Percentiles rank a stretch among this genome's conserved stretches.
These are phyloP conservation scores for Aphidius colemani DNA, from an alignment of 2,888 invertebrate species.

Conservation along the genomic window DNA sequence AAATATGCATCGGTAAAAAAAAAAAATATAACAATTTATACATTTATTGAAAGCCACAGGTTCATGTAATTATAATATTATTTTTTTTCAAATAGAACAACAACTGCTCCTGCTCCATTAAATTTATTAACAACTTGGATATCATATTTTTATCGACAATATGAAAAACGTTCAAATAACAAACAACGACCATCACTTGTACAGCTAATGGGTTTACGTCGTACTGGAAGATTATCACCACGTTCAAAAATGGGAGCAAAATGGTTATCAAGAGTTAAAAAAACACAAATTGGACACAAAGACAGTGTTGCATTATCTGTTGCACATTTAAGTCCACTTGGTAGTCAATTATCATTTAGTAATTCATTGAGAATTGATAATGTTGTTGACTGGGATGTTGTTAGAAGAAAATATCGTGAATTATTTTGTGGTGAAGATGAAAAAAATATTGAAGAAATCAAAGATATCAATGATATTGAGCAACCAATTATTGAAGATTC, in stretches of 20 bases:
- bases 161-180: constrained; percentile 73
- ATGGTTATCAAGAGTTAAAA: constrained; percentile 86
- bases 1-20: constrained; percentile 81
- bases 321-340: constrained; percentile 80
- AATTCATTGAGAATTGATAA: constrained; percentile 80
- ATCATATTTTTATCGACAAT: constrained; percentile 80
- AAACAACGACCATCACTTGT: constrained; percentile 83
- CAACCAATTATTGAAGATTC: constrained; percentile 38
- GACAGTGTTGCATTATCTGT: constrained; percentile 79
- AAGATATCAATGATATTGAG: constrained; percentile 37
- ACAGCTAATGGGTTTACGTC: constrained; percentile 78
- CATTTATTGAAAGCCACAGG: too few species aligned
- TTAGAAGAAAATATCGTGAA: constrained; percentile 85
- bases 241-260: constrained; percentile 86
- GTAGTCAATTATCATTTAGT: constrained; percentile 79
- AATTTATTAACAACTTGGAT: constrained; percentile 96
- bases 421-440: constrained; percentile 70
- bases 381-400: constrained; percentile 89
- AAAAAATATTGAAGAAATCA: constrained; percentile 42
- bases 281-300: constrained; percentile 81
- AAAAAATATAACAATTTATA: too few species aligned
- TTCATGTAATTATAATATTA: neutral
- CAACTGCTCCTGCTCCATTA: constrained; percentile 95
- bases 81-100: constrained; percentile 68
- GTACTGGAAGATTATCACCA: constrained; percentile 74